Evolutionary conservation across 2,888 invertebrate genomes (phyloP).

Genomic region (Merodon equestris): DNA sequence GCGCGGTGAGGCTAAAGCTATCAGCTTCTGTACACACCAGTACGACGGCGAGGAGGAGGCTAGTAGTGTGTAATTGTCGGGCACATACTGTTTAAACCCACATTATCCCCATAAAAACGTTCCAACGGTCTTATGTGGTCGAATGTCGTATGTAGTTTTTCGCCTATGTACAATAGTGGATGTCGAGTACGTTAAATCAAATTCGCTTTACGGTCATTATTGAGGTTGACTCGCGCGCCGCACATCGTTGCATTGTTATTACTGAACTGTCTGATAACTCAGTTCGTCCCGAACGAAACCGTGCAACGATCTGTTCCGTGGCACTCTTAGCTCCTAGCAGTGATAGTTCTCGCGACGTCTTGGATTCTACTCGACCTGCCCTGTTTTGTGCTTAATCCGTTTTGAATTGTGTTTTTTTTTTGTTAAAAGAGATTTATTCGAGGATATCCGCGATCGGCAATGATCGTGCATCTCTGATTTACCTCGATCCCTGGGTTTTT

Average conservation of each 20-base stretch:
- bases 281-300: conserved; percentile 25
- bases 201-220: conserved; percentile 52
- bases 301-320: conserved; percentile 47
- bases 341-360: conserved; percentile 40
- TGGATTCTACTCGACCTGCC: conserved; percentile 44
- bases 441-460: conserved; percentile 7
- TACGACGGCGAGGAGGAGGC: too few species aligned
- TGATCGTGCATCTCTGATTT: conserved; percentile 11
- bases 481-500: neutral
- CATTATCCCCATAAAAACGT: too few species aligned
- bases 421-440: conserved; percentile 14
- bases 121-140: too few species aligned
- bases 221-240: conserved; percentile 34
- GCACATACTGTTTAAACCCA: too few species aligned
- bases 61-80: too few species aligned
- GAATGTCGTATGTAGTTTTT: neutral
- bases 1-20: conserved; percentile 35
- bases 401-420: conserved; percentile 9
- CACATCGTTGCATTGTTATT: conserved; percentile 1
- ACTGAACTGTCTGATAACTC: conserved; percentile 7
- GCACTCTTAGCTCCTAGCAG: conserved; percentile 23
- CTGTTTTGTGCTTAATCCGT: too few species aligned
- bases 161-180: conserved; percentile 2
- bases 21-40: too few species aligned
- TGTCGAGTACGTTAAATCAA: conserved; percentile 33